Base-by-base conservation (phyloP, 1,140 invertebrate species). In the Heliconius hewitsoni region DNA sequence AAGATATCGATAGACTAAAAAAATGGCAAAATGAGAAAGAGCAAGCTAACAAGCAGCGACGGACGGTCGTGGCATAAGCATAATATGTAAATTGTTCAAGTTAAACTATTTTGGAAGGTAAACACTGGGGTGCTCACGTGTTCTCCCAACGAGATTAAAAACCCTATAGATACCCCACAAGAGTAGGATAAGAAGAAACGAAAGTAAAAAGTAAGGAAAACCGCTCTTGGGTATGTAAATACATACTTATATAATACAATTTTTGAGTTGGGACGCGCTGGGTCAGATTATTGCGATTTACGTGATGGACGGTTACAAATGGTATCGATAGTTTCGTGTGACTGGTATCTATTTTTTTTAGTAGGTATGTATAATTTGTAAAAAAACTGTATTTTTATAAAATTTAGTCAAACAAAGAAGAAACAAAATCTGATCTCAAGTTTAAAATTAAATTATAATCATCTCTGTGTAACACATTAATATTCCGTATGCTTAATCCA, bases 31-130 rank as follows among this genome's bases (percentile, higher is more conserved):
- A 83, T 82, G 82, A 83, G 86, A 88, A 89, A 89, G 88, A 89
- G 87, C 82, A 86, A 89, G 90, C 90, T 93, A 93, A 93, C 90
- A 91, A 92, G 86, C 81, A 83, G 92, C 42, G 42, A 46, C 13
- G 92, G 93, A 91, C 89, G 92, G 89, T 82, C 90, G 85, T 74
- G 86, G 92, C 91, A 94, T 93, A 93, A 93, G 87, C 85, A 92
- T 88, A 94, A 93, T 88, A 94, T 94, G 93, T 92, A 94, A 94
- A 94, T 94, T 92, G 93, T 89, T 84, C 84, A 89, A 89, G 92
- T 93, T 93, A 93, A 93, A 94, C 93, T 94, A 94, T 93, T 94
- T 93, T 87, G 88, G 88, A 90, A 93, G 91, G 93, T 93, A 94
- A 94, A 93, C 93, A 94, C 77, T 87, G 87, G 91, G 89, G 90